phyloP scores from a whole-genome alignment of 2,113 vertebrate genomes.

The Trogon melanurus region DNA sequence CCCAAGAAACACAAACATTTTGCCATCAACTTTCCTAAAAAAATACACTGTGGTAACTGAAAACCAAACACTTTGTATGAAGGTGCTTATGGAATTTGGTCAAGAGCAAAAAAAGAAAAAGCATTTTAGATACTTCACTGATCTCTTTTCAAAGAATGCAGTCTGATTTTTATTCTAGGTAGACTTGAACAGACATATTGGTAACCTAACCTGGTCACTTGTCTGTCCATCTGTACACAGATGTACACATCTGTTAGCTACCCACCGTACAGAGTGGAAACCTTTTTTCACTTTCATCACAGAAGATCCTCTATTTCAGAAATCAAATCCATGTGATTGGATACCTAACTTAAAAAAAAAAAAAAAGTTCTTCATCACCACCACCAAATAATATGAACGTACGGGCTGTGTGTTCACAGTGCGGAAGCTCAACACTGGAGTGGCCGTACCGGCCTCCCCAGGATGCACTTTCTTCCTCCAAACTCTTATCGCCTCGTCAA shows the following conservation, averaged over 20 bases:
- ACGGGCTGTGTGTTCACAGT: too few relatives aligned
- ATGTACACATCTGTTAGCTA: neutral
- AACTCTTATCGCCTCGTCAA: neutral
- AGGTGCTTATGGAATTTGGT: neutral
- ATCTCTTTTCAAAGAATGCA: neutral
- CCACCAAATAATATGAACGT: rapidly evolving
- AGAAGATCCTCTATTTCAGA: neutral
- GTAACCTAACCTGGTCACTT: neutral
- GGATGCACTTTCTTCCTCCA: neutral
- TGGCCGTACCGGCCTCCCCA: neutral
- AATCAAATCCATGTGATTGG: neutral
- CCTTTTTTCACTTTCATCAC: neutral
- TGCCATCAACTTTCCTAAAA: neutral
- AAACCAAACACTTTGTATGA: neutral
- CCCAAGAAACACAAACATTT: neutral
- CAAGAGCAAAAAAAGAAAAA: neutral
- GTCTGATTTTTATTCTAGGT: neutral
- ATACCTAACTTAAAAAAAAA: neutral
- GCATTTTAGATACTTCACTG: neutral
- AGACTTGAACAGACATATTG: neutral
- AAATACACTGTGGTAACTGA: neutral
- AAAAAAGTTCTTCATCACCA: neutral
- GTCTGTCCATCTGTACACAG: neutral
- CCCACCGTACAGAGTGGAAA: neutral
- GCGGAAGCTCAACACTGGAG: too few relatives aligned